A percentile compares a stretch with the other conserved stretches of the same genome.
Conservation (phyloP, 1,140 invertebrate species). For the Steinernema feltiae region DNA sequence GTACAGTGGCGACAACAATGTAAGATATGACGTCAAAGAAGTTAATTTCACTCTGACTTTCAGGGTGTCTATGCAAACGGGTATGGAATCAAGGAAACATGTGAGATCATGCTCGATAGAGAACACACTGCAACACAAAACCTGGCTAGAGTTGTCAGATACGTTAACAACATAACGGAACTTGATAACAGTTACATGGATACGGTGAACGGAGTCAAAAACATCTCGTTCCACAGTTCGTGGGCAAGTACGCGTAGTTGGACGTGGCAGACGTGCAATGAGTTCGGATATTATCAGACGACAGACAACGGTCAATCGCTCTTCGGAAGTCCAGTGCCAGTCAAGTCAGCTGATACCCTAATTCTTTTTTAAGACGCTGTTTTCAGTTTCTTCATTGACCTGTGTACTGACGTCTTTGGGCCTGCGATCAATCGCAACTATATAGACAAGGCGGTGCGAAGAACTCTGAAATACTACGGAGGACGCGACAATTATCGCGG, state of each 20-base stretch:
- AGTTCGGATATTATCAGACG: slow-evolving; percentile 88
- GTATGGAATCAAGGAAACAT: background rate
- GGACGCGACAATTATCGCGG: slow-evolving; percentile 66
- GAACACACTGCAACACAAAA: slow-evolving; percentile 10
- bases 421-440: slow-evolving; percentile 54
- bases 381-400: slow-evolving; percentile 70
- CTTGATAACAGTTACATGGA: background rate
- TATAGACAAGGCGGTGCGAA: slow-evolving; percentile 58
- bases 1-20: slow-evolving; percentile 28
- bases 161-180: slow-evolving; percentile 14
- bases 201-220: background rate
- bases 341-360: slow-evolving; percentile 10
- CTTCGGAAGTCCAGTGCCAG: slow-evolving; percentile 27
- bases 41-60: slow-evolving; percentile 7
- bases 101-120: slow-evolving; percentile 16
- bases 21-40: slow-evolving; percentile 9
- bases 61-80: background rate
- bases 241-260: slow-evolving; percentile 65
- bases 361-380: background rate
- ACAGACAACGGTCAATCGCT: slow-evolving; percentile 62
- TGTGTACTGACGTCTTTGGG: slow-evolving; percentile 75
- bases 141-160: slow-evolving; percentile 4
- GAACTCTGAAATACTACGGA: slow-evolving; percentile 76
- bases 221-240: background rate
- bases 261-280: slow-evolving; percentile 87